Percentiles rank a stretch among this genome's conserved stretches.
Evolutionary conservation across 2,888 invertebrate genomes (phyloP).

Genomic region (Colostygia pectinataria): DNA sequence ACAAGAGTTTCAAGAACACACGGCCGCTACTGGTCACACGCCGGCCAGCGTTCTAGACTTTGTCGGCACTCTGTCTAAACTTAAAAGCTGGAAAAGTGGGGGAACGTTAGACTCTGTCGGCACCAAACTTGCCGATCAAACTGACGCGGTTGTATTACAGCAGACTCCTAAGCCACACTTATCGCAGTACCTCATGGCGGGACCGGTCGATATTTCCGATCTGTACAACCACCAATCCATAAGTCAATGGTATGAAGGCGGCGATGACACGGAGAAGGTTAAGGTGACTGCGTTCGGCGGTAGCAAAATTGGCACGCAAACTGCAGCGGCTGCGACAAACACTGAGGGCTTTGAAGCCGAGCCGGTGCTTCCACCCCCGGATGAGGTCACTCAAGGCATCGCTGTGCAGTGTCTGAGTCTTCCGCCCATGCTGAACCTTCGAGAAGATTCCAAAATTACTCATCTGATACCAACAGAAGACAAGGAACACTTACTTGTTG

Average conservation of each 20-base stretch:
- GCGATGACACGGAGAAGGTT: conserved; percentile 67
- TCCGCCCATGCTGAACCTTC: conserved; percentile 73
- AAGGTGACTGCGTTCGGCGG: conserved; percentile 63
- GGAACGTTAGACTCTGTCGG: conserved; percentile 68
- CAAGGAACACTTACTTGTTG: conserved; percentile 86
- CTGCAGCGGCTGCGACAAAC: conserved; percentile 63
- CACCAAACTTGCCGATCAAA: conserved; percentile 70
- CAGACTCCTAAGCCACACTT: conserved; percentile 53
- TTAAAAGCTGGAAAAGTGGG: conserved; percentile 74
- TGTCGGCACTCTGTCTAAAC: conserved; percentile 70
- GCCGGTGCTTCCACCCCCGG: conserved; percentile 58
- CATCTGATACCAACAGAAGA: conserved; percentile 87
- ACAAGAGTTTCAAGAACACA: conserved; percentile 61
- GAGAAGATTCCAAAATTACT: conserved; percentile 79
- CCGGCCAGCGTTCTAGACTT: conserved; percentile 70
- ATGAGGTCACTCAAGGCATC: conserved; percentile 67
- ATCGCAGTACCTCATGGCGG: conserved; percentile 71
- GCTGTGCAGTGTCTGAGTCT: conserved; percentile 84
- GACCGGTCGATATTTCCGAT: conserved; percentile 75
- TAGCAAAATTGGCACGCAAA: conserved; percentile 66
- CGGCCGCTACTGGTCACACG: conserved; percentile 38
- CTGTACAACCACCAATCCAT: conserved; percentile 34
- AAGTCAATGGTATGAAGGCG: conserved; percentile 70
- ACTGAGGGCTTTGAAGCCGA: conserved; percentile 80
- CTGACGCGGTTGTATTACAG: conserved; percentile 64